Conservation (phyloP, 2,888 invertebrate genomes). For the Dolomedes plantarius region DNA sequence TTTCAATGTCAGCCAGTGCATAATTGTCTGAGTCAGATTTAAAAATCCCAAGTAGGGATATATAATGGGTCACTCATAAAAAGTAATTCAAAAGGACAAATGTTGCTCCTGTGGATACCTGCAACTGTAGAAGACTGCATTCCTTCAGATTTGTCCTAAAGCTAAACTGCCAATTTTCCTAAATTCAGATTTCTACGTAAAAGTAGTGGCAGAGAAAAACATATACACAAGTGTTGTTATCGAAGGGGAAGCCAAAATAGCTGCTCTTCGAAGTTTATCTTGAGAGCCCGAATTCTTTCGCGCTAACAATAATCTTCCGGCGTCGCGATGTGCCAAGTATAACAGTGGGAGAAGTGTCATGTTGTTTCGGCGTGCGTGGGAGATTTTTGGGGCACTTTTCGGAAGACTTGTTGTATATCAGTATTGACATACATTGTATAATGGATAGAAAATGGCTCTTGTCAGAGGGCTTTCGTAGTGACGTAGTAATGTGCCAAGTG, state of each 20-base stretch:
- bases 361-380: slow-evolving; percentile 1
- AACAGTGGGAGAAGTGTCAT: slow-evolving; percentile 22
- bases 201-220: background rate
- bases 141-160: too few relatives aligned
- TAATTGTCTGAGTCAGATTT: too few relatives aligned
- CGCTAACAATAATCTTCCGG: slow-evolving; percentile 48
- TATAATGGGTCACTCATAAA: too few relatives aligned
- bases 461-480: too few relatives aligned
- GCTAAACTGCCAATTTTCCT: background rate
- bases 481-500: too few relatives aligned
- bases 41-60: too few relatives aligned
- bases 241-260: slow-evolving; percentile 44
- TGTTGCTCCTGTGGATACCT: too few relatives aligned
- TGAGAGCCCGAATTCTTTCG: slow-evolving; percentile 33
- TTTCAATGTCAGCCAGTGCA: too few relatives aligned
- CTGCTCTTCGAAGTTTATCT: slow-evolving; percentile 48
- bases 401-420: background rate
- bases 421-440: background rate
- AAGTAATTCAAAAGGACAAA: too few relatives aligned
- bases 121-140: too few relatives aligned
- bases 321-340: slow-evolving; percentile 34
- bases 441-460: too few relatives aligned
- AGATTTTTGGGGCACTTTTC: background rate
- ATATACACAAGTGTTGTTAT: slow-evolving; percentile 11
- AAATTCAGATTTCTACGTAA: slow-evolving; percentile 1